These are phyloP conservation scores for Myripristis murdjan DNA, from an alignment of 2,797 vertebrate species.

Conservation along the genomic window DNA sequence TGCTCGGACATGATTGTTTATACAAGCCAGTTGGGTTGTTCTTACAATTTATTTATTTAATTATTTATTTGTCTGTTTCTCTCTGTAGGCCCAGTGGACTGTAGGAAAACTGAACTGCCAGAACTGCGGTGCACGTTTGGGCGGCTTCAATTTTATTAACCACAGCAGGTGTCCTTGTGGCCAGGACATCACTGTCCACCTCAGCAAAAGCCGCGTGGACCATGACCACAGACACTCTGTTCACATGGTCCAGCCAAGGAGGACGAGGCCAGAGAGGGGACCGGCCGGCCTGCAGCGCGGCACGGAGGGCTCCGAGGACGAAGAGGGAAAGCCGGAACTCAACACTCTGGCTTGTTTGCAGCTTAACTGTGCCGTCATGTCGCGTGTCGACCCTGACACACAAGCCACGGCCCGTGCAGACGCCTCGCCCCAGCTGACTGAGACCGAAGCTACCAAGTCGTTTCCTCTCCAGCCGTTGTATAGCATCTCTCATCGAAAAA, in stretches of 20 bases:
- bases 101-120: constrained; percentile 90
- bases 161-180: constrained; percentile 87
- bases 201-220: constrained; percentile 88
- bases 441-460: neutral
- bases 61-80: constrained; percentile 9
- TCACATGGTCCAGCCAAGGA: constrained; percentile 72
- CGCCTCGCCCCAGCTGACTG: neutral
- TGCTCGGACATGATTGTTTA: too few relatives aligned
- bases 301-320: neutral
- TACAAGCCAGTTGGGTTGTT: neutral
- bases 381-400: constrained; percentile 6
- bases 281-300: neutral
- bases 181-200: constrained; percentile 83
- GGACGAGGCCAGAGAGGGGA: constrained; percentile 36
- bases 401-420: neutral
- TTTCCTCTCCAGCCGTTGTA: constrained; percentile 47
- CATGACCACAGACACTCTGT: constrained; percentile 69
- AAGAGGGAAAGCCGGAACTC: constrained; percentile 47
- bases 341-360: constrained; percentile 19
- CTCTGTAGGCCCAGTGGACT: constrained; percentile 91
- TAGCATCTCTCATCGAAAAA: constrained; percentile 72
- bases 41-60: neutral
- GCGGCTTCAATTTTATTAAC: constrained; percentile 90
- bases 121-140: constrained; percentile 89
- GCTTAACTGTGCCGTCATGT: constrained; percentile 19